phyloP scores from a whole-genome alignment of 1,140 invertebrate species.

The Ceratina japonica region DNA sequence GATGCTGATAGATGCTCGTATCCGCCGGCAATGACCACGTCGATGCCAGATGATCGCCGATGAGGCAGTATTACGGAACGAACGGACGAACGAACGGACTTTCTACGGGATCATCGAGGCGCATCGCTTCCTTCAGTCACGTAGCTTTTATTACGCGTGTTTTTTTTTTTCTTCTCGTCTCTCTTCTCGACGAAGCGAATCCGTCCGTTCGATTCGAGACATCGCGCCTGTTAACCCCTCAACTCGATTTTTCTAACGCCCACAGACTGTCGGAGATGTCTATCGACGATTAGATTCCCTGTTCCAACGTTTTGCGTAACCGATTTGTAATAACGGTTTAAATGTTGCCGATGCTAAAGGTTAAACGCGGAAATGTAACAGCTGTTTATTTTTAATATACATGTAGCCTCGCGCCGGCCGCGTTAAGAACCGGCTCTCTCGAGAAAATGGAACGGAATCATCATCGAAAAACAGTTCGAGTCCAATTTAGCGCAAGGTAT shows the following conservation, averaged over 20 bases:
- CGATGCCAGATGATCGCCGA: slow-evolving; percentile 38
- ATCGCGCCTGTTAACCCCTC: background rate
- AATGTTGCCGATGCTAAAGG: no score
- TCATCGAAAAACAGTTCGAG: background rate
- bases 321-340: no score
- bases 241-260: background rate
- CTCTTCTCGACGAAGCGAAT: background rate
- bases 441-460: background rate
- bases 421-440: no score
- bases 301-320: no score
- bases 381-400: no score
- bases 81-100: slow-evolving; percentile 29
- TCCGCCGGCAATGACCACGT: slow-evolving; percentile 46
- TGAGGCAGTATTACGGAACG: slow-evolving; percentile 35
- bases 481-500: background rate
- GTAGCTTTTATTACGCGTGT: slow-evolving; percentile 7
- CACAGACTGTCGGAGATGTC: background rate
- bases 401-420: no score
- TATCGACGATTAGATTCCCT: background rate
- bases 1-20: background rate
- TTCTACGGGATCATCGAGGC: slow-evolving; percentile 41
- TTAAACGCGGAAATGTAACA: no score
- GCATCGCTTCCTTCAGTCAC: slow-evolving; percentile 17
- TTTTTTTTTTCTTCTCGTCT: background rate
- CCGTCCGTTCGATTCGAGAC: background rate